phyloP scores from a whole-genome alignment of 1,140 invertebrate genomes.

The Agrilus planipennis region DNA sequence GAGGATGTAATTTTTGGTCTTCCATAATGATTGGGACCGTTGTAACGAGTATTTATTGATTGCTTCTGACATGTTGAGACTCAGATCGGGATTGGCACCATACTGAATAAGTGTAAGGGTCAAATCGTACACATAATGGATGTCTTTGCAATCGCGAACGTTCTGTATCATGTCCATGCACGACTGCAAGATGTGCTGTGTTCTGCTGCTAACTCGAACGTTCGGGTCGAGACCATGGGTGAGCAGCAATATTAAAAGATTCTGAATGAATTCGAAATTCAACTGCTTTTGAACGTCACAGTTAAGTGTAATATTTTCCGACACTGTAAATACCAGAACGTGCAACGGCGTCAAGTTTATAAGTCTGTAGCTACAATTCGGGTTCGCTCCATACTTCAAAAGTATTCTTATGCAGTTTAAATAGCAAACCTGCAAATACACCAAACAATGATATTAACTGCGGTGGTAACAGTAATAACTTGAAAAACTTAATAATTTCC shows the following conservation, averaged over 20 bases:
- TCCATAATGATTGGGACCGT: conserved; percentile 45
- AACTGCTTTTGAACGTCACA: conserved; percentile 47
- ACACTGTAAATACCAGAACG: conserved; percentile 59
- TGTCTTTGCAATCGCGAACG: conserved; percentile 48
- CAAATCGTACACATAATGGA: conserved; percentile 56
- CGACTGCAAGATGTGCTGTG: conserved; percentile 54
- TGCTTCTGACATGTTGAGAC: conserved; percentile 36
- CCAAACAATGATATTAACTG: too few relatives aligned
- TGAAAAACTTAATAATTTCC: too few relatives aligned
- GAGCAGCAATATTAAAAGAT: conserved; percentile 52
- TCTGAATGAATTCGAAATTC: conserved; percentile 53
- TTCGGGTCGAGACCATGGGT: conserved; percentile 59
- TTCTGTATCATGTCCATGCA: conserved; percentile 60
- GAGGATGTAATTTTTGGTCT: conserved; percentile 49
- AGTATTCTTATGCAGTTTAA: conserved; percentile 59
- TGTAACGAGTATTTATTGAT: conserved; percentile 32
- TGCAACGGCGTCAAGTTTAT: conserved; percentile 57
- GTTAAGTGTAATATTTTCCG: conserved; percentile 59
- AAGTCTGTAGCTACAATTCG: conserved; percentile 56
- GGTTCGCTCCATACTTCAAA: conserved; percentile 56
- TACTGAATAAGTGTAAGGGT: conserved; percentile 54
- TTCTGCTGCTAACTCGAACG: conserved; percentile 39
- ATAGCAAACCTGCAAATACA: conserved; percentile 49
- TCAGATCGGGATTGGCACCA: conserved; percentile 51
- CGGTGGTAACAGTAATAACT: background rate